Evolutionary conservation across 2,113 vertebrate species (phyloP), one percentile per base, ranked within the genome.

Genomic region (Rhizomys pruinosus): DNA sequence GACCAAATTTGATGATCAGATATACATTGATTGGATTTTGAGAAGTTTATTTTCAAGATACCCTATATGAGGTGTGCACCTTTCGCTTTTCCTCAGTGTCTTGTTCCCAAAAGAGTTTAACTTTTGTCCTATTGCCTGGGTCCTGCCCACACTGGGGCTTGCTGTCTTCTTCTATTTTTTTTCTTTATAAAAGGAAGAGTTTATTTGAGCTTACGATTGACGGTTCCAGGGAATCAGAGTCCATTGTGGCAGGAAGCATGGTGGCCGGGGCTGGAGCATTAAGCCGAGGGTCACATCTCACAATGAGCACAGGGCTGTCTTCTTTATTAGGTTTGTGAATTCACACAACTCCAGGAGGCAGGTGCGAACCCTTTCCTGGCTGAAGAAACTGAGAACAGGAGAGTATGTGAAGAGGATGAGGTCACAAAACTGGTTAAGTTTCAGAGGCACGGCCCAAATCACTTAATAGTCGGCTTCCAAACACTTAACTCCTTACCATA

Each of bases 281-380:
- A n/a, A n/a, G n/a, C n/a, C n/a, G n/a, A n/a, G n/a, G n/a, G n/a
- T n/a, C n/a, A n/a, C n/a, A n/a, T n/a, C n/a, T n/a, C n/a, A n/a
- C n/a, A n/a, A n/a, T n/a, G n/a, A n/a, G n/a, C n/a, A n/a, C n/a
- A n/a, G n/a, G n/a, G 68, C 44, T 37, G 25, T 68, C n/a, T 69
- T 42, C 55, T 37, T 16, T 61, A 3, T 82, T 59, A 1, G 7
- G 15, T 84, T 72, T 77, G 42, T 61, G 32, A 74, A 25, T 47
- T 13, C 52, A 44, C 5, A 52, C 25, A 34, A 9, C 16, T 20
- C 0, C 0, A 55, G 3, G 34, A n/a, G 59, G 84, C 13, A 12
- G 20, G 7, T 0, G 1, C 2, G 23, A 3, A 1, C 6, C 29
- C 13, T 17, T 73, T 77, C 5, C 5, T 9, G 72, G 27, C 5